phyloP scores from a whole-genome alignment of 2,797 vertebrate genomes.

The Spondyliosoma cantharus region DNA sequence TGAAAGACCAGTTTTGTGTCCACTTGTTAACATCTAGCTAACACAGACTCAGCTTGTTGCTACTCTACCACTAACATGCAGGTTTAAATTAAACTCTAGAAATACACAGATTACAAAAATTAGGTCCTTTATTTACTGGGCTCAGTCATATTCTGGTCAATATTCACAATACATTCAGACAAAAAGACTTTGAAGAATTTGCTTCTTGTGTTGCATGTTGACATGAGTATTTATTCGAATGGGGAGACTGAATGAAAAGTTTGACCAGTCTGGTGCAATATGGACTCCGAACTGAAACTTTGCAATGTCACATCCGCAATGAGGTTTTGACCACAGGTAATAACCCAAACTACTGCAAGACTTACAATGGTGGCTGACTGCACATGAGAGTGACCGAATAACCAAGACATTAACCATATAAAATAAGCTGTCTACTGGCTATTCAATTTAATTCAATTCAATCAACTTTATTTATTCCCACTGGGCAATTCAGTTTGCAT shows the following conservation, averaged over 20 bases:
- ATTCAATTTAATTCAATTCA: no score
- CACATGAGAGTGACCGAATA: slow-evolving; percentile 2
- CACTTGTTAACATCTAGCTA: not conserved
- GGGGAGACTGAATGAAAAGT: not conserved
- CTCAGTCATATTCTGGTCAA: not conserved
- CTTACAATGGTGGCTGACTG: not conserved
- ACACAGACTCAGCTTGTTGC: not conserved
- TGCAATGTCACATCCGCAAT: not conserved
- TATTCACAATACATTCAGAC: not conserved
- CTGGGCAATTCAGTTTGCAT: no score
- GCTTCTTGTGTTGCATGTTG: not conserved
- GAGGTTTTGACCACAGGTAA: not conserved
- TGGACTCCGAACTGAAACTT: not conserved
- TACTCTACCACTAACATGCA: not conserved
- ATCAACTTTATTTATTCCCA: no score
- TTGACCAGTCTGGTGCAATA: not conserved
- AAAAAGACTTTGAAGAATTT: not conserved
- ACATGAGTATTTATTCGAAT: not conserved
- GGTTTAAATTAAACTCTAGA: no score
- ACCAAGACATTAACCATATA: not conserved
- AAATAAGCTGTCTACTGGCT: slow-evolving; percentile 4
- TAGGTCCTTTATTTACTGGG: no score
- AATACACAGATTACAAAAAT: no score
- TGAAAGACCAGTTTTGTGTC: not conserved
- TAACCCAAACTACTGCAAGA: not conserved